A percentile compares a stretch with the other conserved stretches of the same genome.
Conservation (phyloP, 2,888 invertebrate genomes). For the Neoascia interrupta region DNA sequence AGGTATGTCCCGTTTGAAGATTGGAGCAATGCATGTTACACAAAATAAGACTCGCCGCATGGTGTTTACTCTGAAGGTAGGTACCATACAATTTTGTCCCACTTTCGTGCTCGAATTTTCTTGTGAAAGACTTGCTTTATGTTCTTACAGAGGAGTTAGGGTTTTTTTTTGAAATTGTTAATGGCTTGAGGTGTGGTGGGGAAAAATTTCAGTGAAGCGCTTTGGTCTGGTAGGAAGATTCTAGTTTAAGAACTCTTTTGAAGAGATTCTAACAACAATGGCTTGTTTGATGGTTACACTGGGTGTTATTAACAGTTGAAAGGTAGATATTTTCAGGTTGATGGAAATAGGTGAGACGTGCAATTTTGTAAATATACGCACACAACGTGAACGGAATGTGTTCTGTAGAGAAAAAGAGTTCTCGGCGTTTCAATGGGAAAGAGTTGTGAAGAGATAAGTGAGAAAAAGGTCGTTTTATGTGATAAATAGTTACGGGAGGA, state of each 20-base stretch:
- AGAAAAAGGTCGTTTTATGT: too few relatives aligned
- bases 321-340: slow-evolving; percentile 18
- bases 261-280: slow-evolving; percentile 42
- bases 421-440: too few relatives aligned
- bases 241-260: slow-evolving; percentile 16
- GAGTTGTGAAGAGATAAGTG: too few relatives aligned
- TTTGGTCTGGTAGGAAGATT: too few relatives aligned
- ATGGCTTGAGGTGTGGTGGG: slow-evolving; percentile 59
- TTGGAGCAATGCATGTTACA: slow-evolving; percentile 11
- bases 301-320: slow-evolving; percentile 8
- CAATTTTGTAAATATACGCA: slow-evolving; percentile 43
- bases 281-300: slow-evolving; percentile 22
- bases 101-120: slow-evolving; percentile 7
- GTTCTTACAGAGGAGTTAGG: slow-evolving; percentile 23
- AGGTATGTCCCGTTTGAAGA: neutral
- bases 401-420: too few relatives aligned
- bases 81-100: slow-evolving; percentile 15
- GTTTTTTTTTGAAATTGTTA: slow-evolving; percentile 48
- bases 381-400: too few relatives aligned
- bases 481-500: too few relatives aligned
- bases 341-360: slow-evolving; percentile 40
- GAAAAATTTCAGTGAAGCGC: slow-evolving; percentile 32
- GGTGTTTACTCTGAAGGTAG: neutral
- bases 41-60: slow-evolving; percentile 24
- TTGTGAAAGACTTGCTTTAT: slow-evolving; percentile 8